Evolutionary conservation across 1,140 invertebrate species (phyloP).

Genomic region (Yoshiicerus persimilis): DNA sequence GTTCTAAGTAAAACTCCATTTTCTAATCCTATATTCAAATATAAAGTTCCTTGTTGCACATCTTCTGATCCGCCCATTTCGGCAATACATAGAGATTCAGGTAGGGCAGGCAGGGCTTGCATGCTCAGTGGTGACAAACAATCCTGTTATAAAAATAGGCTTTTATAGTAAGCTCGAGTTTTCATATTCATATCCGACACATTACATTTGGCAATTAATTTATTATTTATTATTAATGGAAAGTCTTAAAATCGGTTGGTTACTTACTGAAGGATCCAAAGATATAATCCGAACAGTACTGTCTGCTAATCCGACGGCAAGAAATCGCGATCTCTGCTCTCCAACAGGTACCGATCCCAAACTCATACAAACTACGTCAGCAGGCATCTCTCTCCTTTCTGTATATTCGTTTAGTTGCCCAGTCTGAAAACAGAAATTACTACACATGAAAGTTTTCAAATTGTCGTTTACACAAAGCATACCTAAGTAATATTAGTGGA

Average conservation of each 20-base stretch:
- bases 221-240: neutral
- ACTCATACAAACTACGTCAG: constrained; percentile 98
- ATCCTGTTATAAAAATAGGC: constrained; percentile 60
- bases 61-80: constrained; percentile 78
- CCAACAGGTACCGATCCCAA: constrained; percentile 91
- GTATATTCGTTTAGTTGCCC: constrained; percentile 98
- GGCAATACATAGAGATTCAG: constrained; percentile 95
- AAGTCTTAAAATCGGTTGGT: constrained; percentile 12
- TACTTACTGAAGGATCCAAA: constrained; percentile 82
- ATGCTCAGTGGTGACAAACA: constrained; percentile 91
- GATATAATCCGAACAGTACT: constrained; percentile 98
- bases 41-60: constrained; percentile 72
- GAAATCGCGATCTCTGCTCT: constrained; percentile 92
- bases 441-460: neutral
- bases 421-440: constrained; percentile 63
- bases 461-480: too few relatives aligned
- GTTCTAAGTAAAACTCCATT: constrained; percentile 95
- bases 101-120: constrained; percentile 93
- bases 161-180: neutral
- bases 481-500: too few relatives aligned
- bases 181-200: neutral
- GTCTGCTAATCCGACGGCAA: constrained; percentile 94
- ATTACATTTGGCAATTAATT: too few relatives aligned
- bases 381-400: constrained; percentile 92
- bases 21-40: constrained; percentile 96